A percentile compares a stretch with the other conserved stretches of the same genome.
Conservation (phyloP, 2,888 invertebrate species). For the Pharmacophagus antenor region DNA sequence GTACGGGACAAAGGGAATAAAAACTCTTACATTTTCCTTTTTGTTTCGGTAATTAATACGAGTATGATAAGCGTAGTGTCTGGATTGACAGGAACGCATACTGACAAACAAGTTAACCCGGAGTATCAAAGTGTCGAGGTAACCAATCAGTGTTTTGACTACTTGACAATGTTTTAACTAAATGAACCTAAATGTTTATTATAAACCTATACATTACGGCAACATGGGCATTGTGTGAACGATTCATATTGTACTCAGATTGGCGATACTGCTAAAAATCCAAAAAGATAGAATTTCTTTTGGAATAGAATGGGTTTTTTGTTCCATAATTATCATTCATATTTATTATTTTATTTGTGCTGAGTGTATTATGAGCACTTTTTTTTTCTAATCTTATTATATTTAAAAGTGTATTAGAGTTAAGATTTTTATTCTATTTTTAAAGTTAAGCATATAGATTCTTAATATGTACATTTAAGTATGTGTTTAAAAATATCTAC, state of each 20-base stretch:
- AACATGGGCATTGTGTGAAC: conserved; percentile 3
- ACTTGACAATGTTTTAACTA: conserved; percentile 4
- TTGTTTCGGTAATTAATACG: not conserved
- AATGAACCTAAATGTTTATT: conserved; percentile 2
- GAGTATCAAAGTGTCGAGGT: not conserved
- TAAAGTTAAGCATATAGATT: too few species aligned
- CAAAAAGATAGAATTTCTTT: not conserved
- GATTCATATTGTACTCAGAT: conserved; percentile 5
- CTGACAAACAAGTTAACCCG: not conserved
- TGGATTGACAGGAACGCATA: not conserved
- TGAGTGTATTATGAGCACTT: too few species aligned
- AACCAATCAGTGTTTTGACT: not conserved
- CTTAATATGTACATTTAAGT: too few species aligned
- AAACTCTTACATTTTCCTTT: not conserved
- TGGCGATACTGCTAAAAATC: not conserved
- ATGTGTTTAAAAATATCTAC: too few species aligned
- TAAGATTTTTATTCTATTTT: too few species aligned
- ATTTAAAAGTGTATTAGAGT: too few species aligned
- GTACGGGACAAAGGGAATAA: not conserved
- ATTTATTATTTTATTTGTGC: too few species aligned
- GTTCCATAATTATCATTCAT: too few species aligned
- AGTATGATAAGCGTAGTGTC: not conserved
- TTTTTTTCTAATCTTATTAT: too few species aligned
- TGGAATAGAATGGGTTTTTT: too few species aligned
- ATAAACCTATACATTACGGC: conserved; percentile 2